Evolutionary conservation across 2,113 vertebrate genomes (phyloP), one percentile per base, ranked within the genome.

Genomic region (Nestor notabilis): DNA sequence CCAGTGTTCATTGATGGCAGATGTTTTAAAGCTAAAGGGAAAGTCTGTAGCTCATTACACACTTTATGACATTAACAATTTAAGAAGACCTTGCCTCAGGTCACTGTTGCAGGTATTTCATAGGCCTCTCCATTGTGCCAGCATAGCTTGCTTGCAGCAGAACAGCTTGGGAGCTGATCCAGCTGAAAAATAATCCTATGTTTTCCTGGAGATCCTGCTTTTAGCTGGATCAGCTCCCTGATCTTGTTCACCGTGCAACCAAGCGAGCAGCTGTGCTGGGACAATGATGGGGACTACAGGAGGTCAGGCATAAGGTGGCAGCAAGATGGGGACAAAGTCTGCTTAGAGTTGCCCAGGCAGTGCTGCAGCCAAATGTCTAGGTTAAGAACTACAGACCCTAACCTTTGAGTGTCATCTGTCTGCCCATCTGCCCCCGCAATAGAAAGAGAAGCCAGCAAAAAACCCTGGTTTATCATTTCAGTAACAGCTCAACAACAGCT

Each of bases 381-480:
- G 6, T 41, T 56, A 87, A 65, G 31, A 92, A 31, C 3, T 28
- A 44, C 65, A 65, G 25, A 66, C 2, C 33, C 35, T 44, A 61
- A n/a, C 13, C 15, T 50, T 4, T 4, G 29, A 89, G 56, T 16
- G 33, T 35, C 56, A 35, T 24, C 56, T 58, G 56, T 58, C n/a
- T 35, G 23, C 10, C 56, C 24, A 13, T 23, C 9, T 13, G 2
- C 35, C 56, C 13, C 33, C 13, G 4, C 33, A 58, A 35, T 24
- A 10, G 14, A 82, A 81, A 74, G 11, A 41, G 5, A 89, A 89
- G 12, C 41, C 35, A 72, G 35, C 64, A 89, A 61, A 61, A 10
- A 0, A 0, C 1, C 15, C 23, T 68, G 60, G 19, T 77, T 89
- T 50, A 46, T 84, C 39, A 50, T 41, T 91, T 17, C 13, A 37